These are phyloP conservation scores for Plumapathes pennacea DNA, from an alignment of 92 coral and sea anemone species.

Conservation along the genomic window DNA sequence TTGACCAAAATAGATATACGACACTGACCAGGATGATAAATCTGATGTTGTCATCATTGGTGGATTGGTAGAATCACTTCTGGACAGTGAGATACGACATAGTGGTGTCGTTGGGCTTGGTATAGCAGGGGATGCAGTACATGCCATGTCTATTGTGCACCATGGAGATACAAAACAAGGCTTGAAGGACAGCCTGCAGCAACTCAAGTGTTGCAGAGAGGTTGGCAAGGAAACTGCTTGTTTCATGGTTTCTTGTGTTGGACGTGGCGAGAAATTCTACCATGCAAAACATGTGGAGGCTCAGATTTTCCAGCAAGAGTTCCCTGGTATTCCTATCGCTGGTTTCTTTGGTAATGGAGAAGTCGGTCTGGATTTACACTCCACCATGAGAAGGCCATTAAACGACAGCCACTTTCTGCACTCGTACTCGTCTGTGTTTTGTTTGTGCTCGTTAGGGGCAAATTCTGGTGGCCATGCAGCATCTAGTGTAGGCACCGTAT, in stretches of 20 bases:
- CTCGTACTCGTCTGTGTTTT: constrained; percentile 87
- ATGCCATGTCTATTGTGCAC: constrained; percentile 82
- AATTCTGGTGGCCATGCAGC: constrained; percentile 4
- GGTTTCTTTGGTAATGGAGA: constrained; percentile 96
- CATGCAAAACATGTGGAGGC: constrained; percentile 75
- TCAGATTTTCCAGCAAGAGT: constrained; percentile 75
- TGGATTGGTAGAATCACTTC: constrained; percentile 83
- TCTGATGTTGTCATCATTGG: constrained; percentile 89
- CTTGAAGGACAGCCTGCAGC: constrained; percentile 48
- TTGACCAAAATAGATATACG: constrained; percentile 56
- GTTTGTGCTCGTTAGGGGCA: constrained; percentile 76
- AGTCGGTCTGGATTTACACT: constrained; percentile 83
- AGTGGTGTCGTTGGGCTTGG: constrained; percentile 87
- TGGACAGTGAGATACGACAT: constrained; percentile 68
- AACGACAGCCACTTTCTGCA: constrained; percentile 84
- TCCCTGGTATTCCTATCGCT: constrained; percentile 75
- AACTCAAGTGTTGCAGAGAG: constrained; percentile 43
- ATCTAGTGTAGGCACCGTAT: neutral
- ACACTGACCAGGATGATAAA: constrained; percentile 65
- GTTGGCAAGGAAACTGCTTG: constrained; percentile 59
- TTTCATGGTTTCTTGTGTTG: constrained; percentile 90
- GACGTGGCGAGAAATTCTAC: constrained; percentile 74
- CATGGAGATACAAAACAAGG: constrained; percentile 78
- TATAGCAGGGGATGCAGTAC: constrained; percentile 73
- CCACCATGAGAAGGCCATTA: constrained; percentile 63